Evolutionary conservation across 2,797 vertebrate genomes (phyloP).

Genomic region (Dryobates pubescens): DNA sequence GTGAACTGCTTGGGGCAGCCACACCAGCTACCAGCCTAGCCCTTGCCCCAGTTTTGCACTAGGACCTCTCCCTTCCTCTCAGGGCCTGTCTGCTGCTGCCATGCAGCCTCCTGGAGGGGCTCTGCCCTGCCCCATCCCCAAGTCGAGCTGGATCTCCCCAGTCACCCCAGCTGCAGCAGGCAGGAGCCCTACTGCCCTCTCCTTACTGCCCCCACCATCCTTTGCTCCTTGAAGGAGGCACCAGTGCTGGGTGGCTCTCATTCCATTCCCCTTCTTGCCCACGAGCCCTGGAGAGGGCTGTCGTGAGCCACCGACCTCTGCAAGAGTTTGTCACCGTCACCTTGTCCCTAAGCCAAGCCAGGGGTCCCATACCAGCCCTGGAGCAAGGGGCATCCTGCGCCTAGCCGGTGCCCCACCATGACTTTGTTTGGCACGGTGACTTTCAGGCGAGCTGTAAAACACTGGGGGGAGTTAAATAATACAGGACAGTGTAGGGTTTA

Average conservation of each 20-base stretch:
- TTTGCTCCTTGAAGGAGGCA: not conserved
- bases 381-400: not conserved
- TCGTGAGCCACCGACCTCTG: not conserved
- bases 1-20: not conserved
- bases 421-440: constrained; percentile 38
- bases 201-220: fast-evolving
- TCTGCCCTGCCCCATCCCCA: not conserved
- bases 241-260: not conserved
- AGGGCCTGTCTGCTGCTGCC: not conserved
- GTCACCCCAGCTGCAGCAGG: not conserved
- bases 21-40: not conserved
- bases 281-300: not conserved
- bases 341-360: not conserved
- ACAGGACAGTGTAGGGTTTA: constrained; percentile 63
- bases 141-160: not conserved
- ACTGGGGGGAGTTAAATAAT: constrained; percentile 59
- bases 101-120: not conserved
- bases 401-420: not conserved
- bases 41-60: not conserved
- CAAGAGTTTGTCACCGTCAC: not conserved
- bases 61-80: not conserved
- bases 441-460: constrained; percentile 61
- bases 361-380: fast-evolving
- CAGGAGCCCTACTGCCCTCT: not conserved
- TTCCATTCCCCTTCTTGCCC: not conserved